phyloP scores from a whole-genome alignment of 2,888 invertebrate genomes.

The Leptogaster cylindrica region DNA sequence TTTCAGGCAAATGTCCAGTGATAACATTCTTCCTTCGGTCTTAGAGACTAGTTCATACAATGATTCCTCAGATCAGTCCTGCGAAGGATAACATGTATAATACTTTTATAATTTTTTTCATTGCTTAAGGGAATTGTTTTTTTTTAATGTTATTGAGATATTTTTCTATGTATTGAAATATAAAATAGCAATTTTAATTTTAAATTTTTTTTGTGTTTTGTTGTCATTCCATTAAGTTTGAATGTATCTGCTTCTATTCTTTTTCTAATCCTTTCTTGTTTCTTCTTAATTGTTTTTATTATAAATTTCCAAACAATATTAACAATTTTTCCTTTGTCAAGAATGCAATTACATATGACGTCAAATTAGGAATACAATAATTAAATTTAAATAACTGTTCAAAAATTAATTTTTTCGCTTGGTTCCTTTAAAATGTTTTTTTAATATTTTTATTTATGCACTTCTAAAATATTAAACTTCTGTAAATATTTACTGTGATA shows the following conservation, averaged over 20 bases:
- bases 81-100: constrained; percentile 19
- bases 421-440: neutral
- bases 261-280: no score
- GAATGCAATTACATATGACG: no score
- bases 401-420: neutral
- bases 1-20: constrained; percentile 64
- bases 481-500: constrained; percentile 36
- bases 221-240: neutral
- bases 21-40: constrained; percentile 64
- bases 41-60: constrained; percentile 58
- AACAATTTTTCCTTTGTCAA: neutral
- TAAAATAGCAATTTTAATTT: neutral
- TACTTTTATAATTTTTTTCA: neutral
- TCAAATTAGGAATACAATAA: no score
- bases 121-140: neutral
- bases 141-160: neutral
- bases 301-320: no score
- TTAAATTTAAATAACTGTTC: no score
- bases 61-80: constrained; percentile 45
- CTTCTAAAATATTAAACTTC: neutral
- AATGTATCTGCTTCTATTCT: neutral
- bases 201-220: neutral
- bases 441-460: neutral
- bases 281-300: no score
- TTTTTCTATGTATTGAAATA: constrained; percentile 2